phyloP scores from a whole-genome alignment of 2,113 vertebrate genomes.

The human (Homo sapiens) region GRCh38 chr18:34817501-34818000 shows the following conservation, averaged over 20 bases:
- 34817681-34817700: not conserved
- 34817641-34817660: not conserved
- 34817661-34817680: not conserved
- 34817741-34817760: not conserved
- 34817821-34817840: not conserved
- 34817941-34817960: not conserved
- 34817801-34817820: not conserved
- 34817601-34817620: not conserved
- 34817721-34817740: not conserved
- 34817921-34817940: not conserved
- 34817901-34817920: not conserved
- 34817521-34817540: not conserved
- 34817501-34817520: not conserved
- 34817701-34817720: not conserved
- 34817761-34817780: not conserved
- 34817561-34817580: not conserved
- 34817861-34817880: conserved; percentile 43
- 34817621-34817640: not conserved
- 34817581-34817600: not conserved
- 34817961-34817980: not conserved
- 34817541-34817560: not conserved
- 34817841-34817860: not conserved
- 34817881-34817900: not conserved
- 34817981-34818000: not conserved
- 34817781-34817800: not conserved